Evolutionary conservation across 2,888 invertebrate genomes (phyloP), one percentile per base, ranked within the genome.

Genomic region (Conchocele bisecta): DNA sequence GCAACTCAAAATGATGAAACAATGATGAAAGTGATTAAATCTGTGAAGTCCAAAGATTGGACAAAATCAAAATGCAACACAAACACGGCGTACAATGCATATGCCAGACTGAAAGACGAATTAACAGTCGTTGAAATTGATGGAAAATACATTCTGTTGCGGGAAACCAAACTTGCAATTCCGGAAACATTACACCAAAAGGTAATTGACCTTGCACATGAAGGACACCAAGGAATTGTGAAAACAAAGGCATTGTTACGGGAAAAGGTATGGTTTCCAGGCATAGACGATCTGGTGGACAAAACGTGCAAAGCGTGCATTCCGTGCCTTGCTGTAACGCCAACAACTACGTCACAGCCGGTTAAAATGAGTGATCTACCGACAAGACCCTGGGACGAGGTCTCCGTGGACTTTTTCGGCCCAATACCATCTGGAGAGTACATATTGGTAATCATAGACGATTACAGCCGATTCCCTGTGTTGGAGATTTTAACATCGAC

Each of bases 221-320:
- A 66, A 28, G 75, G 74, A 15, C 82, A 84, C 51, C 79, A 79
- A 56, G 83, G 81, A 3, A 60, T 79, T n/a, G 75, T 76, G 15
- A 71, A 71, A 42, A 82, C 79, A 2, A 84, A 81, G 68, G 51
- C 57, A 50, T 56, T 81, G 9, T 42, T 83, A 11, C 48, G 73
- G 20, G 48, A 70, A 51, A 75, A 66, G 26, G 65, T 65, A 7
- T 71, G 61, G 50, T 71, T 71, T 29, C 63, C 67, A 9, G 48
- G 54, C 7, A 63, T 68, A 13, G 54, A 70, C 31, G 48, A 63
- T 28, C 35, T 41, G n/a, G 64, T 75, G 33, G 64, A 75, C 17
- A 11, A 61, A 11, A 37, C n/a, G 9, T 59, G 61, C 42, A 70
- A 56, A 42, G 20, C n/a, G 22, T 70, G 71, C 51, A 54, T 67